Evolutionary conservation across 2,888 invertebrate genomes (phyloP), one percentile per base, ranked within the genome.

Genomic region (Noctua fimbriata): DNA sequence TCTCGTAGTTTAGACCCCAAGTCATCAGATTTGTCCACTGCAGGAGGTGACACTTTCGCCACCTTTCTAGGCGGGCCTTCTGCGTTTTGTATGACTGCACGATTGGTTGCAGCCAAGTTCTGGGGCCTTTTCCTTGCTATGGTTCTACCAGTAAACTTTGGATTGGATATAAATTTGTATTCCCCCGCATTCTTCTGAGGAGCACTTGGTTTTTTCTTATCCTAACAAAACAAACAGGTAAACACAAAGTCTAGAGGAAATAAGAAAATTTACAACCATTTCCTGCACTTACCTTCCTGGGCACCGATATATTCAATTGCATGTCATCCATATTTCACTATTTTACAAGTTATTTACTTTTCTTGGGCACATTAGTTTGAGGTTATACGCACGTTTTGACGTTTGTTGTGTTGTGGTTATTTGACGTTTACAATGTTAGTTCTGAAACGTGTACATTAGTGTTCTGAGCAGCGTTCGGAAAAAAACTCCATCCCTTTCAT

Each of bases 81-180:
- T 9, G 88, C 82, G 69, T 86, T 91, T 77, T 90, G 92, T 85
- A 92, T 87, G n/a, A 88, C 85, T 44, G 90, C 85, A 52, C 87
- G 88, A 72, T 85, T 89, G 65, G 87, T 87, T 73, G 92, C 91
- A 10, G 83, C 86, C 36, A 88, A 86, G 81, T 93, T 93, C 84
- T 95, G 93, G 24, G 95, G 93, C 76, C 96, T 93, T 92, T 97
- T 97, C 80, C 96, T 94, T 41, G 97, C 97, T 85, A 97, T 93
- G 71, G 95, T 96, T 89, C 93, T 97, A 36, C 97, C 97, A 86
- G 92, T 92, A 86, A 96, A 94, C 82, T 94, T 92, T 18, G 96
- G 93, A 83, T 97, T 96, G 0, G 94, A 90, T 69, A 95, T 89
- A 92, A 97, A 97, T 86, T 96, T 96, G 79, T 96, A 97, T 87